Base-by-base conservation (phyloP, 2,888 invertebrate genomes). In the Nemotelus nigrinus region DNA sequence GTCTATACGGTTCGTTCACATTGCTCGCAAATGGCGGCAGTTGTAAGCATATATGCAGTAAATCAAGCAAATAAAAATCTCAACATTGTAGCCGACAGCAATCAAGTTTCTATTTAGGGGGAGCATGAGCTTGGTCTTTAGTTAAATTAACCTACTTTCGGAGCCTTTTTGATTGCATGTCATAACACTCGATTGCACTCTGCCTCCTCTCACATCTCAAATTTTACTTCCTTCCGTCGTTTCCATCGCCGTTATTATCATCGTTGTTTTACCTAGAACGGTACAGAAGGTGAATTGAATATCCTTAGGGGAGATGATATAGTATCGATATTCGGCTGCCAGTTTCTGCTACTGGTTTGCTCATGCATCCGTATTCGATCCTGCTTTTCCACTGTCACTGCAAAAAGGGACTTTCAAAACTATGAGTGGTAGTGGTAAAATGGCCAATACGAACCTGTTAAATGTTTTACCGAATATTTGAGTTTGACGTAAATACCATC, bases 141-240 rank as follows among this genome's bases (percentile, higher is more conserved):
- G 60, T 48, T 47, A 74, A 60, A 74, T 74, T 74, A 74, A 60
- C 74, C 74, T 74, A 74, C 48, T 74, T 74, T 74, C 41, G 39
- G n/a, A 4, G 55, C 63, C 50, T n/a, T 10, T 41, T 60, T 74
- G n/a, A 48, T 48, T 78, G 58, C 75, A 75, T 75, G 78, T 67
- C 64, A 67, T 75, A 67, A 78, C 78, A 68, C 78, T 78, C 70
- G 78, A 78, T 60, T 78, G 78, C 78, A 78, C 68, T 78, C 75
- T 75, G 57, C 58, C 44, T 70, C 60, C 65, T 68, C 72, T 55
- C 48, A 72, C 53, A 47, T 44, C 47, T 44, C 39, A 63, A 74
- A 74, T 74, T 60, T 63, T 50, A 63, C 48, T 63, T 48, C 48
- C 44, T 74, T 72, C 55, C 70, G 41, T 50, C 70, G 41, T 70